Base-by-base conservation (phyloP, 2,797 vertebrate genomes). In the Siniperca obscura region DNA sequence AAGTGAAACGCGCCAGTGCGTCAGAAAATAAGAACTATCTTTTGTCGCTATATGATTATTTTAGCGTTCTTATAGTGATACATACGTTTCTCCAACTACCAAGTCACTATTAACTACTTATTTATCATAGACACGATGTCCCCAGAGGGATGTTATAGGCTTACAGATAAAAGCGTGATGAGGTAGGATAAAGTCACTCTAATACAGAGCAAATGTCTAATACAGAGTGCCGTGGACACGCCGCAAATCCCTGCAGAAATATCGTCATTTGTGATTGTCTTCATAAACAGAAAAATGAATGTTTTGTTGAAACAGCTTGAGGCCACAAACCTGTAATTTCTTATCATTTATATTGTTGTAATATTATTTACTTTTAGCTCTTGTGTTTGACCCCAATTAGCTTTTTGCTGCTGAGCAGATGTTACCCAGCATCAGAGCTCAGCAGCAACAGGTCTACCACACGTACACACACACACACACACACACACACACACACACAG, bases 351-450 rank as follows among this genome's bases (percentile, higher is more conserved):
- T 36, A 10, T 73, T 17, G 19, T 42, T 65, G 2, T 27, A 46
- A 27, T 52, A 40, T 17, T 40, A 46, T 61, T 55, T 42, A 38
- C 40, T 61, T 66, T 36, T 59, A 57, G 19, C 4, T 14, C 21
- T n/a, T 59, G 1, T 53, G n/a, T 70, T 55, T 36, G 60, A 74
- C 38, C 61, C 66, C 22, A 56, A 19, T 74, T 16, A 44, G 44
- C 17, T 14, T 59, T 67, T 50, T 30, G 36, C 66, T 21, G 61
- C 68, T 44, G 14, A 79, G 30, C 83, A 88, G 84, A 83, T 80
- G 78, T 77, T 70, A 74, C 62, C 52, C 56, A 70, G 55, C 61
- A 65, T 12, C 40, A 12, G 40, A 36, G 36, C 7, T 36, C 22
- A 55, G 59, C 56, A 72, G 70, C 48, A 65, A 69, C 81, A 87